Conservation (phyloP, 2,113 vertebrate genomes). For the Peromyscus maniculatus region DNA sequence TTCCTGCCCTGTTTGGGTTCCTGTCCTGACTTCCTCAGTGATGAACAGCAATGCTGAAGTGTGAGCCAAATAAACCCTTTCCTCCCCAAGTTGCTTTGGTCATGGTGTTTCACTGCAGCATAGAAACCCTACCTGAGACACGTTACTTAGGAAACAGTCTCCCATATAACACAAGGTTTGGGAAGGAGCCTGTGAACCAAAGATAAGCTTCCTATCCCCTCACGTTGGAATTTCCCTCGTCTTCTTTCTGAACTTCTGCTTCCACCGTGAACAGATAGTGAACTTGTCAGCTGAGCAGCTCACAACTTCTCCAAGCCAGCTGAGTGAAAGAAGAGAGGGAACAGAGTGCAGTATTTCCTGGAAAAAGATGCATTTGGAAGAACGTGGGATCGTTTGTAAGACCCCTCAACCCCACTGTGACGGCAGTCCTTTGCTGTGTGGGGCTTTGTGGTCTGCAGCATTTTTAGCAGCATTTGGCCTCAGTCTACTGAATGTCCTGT, state of each 20-base stretch:
- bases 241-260: conserved; percentile 10
- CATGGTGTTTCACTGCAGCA: no score
- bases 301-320: conserved; percentile 41
- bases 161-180: conserved; percentile 13
- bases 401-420: not conserved
- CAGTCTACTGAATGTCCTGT: not conserved
- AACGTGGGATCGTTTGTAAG: not conserved
- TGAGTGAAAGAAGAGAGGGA: not conserved
- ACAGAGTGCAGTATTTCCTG: not conserved
- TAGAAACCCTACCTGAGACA: no score
- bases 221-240: not conserved
- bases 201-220: conserved; percentile 23
- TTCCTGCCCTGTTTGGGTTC: no score
- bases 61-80: no score
- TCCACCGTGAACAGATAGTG: not conserved
- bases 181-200: not conserved
- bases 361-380: not conserved
- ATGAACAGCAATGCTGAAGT: no score
- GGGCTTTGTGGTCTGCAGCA: not conserved
- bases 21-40: no score
- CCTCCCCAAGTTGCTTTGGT: no score
- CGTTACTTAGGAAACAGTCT: conserved; percentile 42
- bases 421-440: not conserved
- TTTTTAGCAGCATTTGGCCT: not conserved
- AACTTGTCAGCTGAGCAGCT: not conserved